phyloP scores from a whole-genome alignment of 2,113 vertebrate species.

The Poicephalus gulielmi region DNA sequence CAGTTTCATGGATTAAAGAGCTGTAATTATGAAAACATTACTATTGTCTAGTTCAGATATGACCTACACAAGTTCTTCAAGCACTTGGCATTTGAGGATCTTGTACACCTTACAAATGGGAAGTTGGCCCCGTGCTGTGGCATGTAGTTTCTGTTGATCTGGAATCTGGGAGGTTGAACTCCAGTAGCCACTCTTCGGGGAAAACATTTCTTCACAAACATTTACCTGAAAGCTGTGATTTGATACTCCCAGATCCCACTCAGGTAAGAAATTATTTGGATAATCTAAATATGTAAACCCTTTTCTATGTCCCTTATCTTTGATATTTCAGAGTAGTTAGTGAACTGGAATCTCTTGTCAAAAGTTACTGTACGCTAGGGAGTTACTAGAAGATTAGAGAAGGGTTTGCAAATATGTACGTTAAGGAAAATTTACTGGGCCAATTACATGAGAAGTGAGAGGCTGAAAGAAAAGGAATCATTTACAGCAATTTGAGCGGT shows the following conservation, averaged over 20 bases:
- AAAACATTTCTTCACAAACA: background rate
- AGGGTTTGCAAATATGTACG: background rate
- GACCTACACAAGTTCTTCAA: background rate
- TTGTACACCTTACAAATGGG: background rate
- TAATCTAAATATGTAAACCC: background rate
- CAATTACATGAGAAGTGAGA: background rate
- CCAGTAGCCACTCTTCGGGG: background rate
- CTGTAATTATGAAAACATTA: background rate
- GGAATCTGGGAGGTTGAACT: background rate
- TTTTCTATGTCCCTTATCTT: background rate
- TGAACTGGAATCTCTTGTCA: conserved; percentile 3
- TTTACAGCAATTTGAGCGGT: background rate
- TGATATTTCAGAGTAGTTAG: background rate
- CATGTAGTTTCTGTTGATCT: background rate
- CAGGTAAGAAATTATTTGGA: conserved; percentile 14
- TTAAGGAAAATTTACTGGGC: conserved; percentile 15
- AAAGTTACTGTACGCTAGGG: background rate
- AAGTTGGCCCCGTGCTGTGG: background rate
- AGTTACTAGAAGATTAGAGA: background rate
- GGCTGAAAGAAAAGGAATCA: background rate
- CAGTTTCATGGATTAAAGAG: background rate
- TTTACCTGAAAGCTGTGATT: conserved; percentile 18
- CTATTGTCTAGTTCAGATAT: background rate
- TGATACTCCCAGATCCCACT: background rate
- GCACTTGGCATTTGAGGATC: background rate